These are phyloP conservation scores for Crenuchus spilurus DNA, from an alignment of 2,797 vertebrate genomes.

Conservation along the genomic window DNA sequence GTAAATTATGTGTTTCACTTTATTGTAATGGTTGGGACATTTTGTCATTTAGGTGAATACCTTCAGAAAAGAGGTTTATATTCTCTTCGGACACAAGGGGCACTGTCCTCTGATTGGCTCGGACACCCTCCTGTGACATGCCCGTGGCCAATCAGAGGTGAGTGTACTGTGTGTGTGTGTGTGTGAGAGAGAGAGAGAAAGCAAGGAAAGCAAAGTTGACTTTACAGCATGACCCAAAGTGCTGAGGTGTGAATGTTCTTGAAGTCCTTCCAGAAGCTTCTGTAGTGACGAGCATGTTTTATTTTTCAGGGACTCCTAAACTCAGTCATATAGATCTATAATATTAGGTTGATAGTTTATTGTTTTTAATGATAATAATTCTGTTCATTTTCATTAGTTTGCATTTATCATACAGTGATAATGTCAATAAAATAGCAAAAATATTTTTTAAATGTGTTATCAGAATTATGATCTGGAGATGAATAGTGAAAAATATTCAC, in stretches of 20 bases:
- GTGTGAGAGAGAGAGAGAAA: slow-evolving; percentile 20
- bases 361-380: no score
- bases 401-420: no score
- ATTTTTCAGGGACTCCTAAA: background rate
- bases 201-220: slow-evolving; percentile 49
- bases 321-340: background rate
- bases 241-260: slow-evolving; percentile 66
- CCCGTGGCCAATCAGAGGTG: slow-evolving; percentile 87
- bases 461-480: no score
- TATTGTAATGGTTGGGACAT: slow-evolving; percentile 43
- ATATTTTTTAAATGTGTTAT: no score
- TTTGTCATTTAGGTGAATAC: slow-evolving; percentile 79
- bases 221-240: slow-evolving; percentile 59
- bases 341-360: background rate
- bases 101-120: slow-evolving; percentile 86
- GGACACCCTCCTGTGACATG: slow-evolving; percentile 83
- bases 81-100: slow-evolving; percentile 77
- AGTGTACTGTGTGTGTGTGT: slow-evolving; percentile 63
- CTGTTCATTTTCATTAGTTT: no score
- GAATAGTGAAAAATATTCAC: no score
- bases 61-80: slow-evolving; percentile 73
- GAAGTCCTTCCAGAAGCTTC: slow-evolving; percentile 60
- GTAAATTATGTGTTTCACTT: slow-evolving; percentile 10
- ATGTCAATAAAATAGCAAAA: no score
- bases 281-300: slow-evolving; percentile 38